phyloP scores from a whole-genome alignment of 1,140 invertebrate species.

The Leptinotarsa defecta region DNA sequence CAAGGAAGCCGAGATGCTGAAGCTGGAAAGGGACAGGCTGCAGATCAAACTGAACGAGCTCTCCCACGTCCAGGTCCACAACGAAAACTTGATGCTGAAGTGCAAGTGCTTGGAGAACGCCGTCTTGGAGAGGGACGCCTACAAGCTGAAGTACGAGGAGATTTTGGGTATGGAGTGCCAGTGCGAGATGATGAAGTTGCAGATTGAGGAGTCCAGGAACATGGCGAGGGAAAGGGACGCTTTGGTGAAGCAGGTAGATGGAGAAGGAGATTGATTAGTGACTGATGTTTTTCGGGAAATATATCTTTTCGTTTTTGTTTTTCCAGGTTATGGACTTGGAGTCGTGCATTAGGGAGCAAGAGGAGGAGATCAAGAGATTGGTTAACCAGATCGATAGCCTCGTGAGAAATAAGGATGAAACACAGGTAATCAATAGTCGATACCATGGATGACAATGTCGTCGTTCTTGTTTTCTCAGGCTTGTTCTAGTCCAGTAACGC shows the following conservation, averaged over 20 bases:
- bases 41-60: constrained; percentile 47
- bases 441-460: neutral
- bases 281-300: too few species aligned
- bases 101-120: constrained; percentile 42
- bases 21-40: constrained; percentile 47
- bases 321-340: constrained; percentile 38
- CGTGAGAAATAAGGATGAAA: constrained; percentile 38
- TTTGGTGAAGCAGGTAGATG: constrained; percentile 39
- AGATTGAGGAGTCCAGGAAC: constrained; percentile 37
- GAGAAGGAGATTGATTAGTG: too few species aligned
- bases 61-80: constrained; percentile 37
- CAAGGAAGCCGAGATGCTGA: constrained; percentile 46
- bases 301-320: neutral
- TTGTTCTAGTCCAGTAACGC: too few species aligned
- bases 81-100: constrained; percentile 45
- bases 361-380: constrained; percentile 50
- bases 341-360: constrained; percentile 50
- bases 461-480: too few species aligned
- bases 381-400: constrained; percentile 46
- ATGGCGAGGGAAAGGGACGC: constrained; percentile 41
- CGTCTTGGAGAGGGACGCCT: constrained; percentile 46
- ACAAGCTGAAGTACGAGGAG: constrained; percentile 47
- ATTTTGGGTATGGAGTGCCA: constrained; percentile 40
- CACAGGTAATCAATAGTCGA: constrained; percentile 38
- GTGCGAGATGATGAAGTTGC: constrained; percentile 39